Evolutionary conservation across 2,113 vertebrate genomes (phyloP), one percentile per base, ranked within the genome.

Genomic region (Nothocercus julius): DNA sequence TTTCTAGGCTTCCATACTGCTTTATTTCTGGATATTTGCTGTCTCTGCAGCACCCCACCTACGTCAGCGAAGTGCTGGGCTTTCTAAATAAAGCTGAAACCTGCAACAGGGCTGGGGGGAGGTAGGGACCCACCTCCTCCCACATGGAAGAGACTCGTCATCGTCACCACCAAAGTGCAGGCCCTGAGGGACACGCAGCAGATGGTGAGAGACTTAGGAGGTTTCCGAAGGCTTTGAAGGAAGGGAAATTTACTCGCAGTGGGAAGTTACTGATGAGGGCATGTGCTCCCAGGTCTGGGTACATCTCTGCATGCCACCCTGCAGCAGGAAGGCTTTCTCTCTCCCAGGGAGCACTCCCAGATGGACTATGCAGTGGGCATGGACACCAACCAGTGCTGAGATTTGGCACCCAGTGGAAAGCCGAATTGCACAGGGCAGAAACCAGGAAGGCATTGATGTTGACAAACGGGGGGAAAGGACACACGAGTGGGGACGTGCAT

Each of bases 21-120:
- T 67, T 73, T 51, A 62, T 77, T 81, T 85, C 45, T 73, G 27
- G 28, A 4, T 63, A 19, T 67, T 85, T 72, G 19, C 40, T 62
- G 32, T 25, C 24, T 49, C 32, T 14, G 45, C 22, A 45, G 85
- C 73, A 51, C 11, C 24, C n/a, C 24, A 79, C 36, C 62, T 32
- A n/a, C 27, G 30, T 28, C 67, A 78, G 42, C 64, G 28, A 70
- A 62, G 32, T 78, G 7, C 21, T 78, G 61, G 25, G 49, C 45
- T 91, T 85, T 47, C 64, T 62, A 70, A 81, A 59, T 80, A 64
- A 72, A 89, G 51, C 30, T 67, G 58, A 82, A 32, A 51, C 61
- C 74, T 69, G 22, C 21, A n/a, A 24, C 73, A 68, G 54, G 56
- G 19, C 24, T 74, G 6, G 56, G 28, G 18, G 61, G 27, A 78